Evolutionary conservation across 2,888 invertebrate genomes (phyloP).

Genomic region (Amitus sp.): DNA sequence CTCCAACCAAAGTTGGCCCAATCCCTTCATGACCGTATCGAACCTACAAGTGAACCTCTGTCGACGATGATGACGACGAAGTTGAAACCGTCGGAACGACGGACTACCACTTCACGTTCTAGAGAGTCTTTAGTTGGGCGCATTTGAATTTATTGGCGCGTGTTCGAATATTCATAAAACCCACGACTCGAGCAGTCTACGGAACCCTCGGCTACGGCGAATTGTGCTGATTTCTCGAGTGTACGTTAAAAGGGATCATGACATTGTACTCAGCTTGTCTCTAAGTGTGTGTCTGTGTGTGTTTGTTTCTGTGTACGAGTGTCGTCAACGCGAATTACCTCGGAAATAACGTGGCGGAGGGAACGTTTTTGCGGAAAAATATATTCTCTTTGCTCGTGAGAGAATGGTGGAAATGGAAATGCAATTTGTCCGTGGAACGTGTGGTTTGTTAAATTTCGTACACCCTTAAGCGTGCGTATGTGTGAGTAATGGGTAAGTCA

Average conservation of each 20-base stretch:
- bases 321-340: too few relatives aligned
- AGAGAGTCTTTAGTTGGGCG: constrained; percentile 61
- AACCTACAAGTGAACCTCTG: constrained; percentile 30
- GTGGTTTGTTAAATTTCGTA: too few relatives aligned
- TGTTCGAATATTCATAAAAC: constrained; percentile 45
- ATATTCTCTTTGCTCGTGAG: too few relatives aligned
- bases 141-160: constrained; percentile 65
- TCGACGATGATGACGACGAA: constrained; percentile 23
- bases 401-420: too few relatives aligned
- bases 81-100: constrained; percentile 27
- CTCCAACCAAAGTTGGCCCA: constrained; percentile 22
- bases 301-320: too few relatives aligned
- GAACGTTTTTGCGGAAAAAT: too few relatives aligned
- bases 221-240: constrained; percentile 30
- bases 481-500: too few relatives aligned
- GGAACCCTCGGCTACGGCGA: constrained; percentile 26
- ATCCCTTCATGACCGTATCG: constrained; percentile 24
- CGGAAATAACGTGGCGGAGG: too few relatives aligned
- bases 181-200: constrained; percentile 17
- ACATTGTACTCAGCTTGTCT: too few relatives aligned
- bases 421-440: too few relatives aligned
- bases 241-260: constrained; percentile 21
- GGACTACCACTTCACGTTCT: constrained; percentile 60
- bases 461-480: too few relatives aligned
- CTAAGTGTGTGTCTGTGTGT: too few relatives aligned